A percentile compares a stretch with the other conserved stretches of the same genome.
These are phyloP conservation scores for Halictus quadricinctus DNA, from an alignment of 2,888 invertebrate genomes.

Conservation along the genomic window DNA sequence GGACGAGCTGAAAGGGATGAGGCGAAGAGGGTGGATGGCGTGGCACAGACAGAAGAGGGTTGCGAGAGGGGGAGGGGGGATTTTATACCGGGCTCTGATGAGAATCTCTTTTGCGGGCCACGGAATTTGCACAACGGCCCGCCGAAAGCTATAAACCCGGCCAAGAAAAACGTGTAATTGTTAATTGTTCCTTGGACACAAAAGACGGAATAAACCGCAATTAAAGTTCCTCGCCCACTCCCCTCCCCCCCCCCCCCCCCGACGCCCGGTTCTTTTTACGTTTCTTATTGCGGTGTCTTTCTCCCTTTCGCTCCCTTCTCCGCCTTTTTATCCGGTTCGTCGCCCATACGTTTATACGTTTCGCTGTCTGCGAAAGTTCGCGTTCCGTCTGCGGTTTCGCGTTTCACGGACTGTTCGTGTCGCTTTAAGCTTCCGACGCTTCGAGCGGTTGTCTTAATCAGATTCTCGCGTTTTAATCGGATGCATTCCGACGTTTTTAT, in stretches of 20 bases:
- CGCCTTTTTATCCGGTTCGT: not conserved
- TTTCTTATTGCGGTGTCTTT: not conserved
- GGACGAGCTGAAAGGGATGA: not conserved
- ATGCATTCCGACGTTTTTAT: not conserved
- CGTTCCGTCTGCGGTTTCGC: constrained; percentile 17
- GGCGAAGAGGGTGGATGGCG: not conserved
- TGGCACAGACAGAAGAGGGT: not conserved
- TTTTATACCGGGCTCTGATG: constrained; percentile 34
- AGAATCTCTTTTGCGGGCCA: constrained; percentile 34
- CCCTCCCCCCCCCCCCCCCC: too few species aligned
- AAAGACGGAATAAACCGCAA: constrained; percentile 47
- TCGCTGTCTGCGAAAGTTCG: not conserved
- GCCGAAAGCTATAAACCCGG: constrained; percentile 32
- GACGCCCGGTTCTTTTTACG: not conserved
- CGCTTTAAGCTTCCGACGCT: not conserved
- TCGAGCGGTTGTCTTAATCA: constrained; percentile 28
- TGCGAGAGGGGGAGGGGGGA: not conserved
- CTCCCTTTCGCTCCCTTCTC: not conserved
- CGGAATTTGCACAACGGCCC: constrained; percentile 35
- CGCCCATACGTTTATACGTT: constrained; percentile 24
- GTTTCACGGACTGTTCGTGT: not conserved
- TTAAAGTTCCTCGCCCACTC: constrained; percentile 34
- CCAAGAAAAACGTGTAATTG: constrained; percentile 45
- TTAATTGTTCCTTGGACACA: constrained; percentile 42
- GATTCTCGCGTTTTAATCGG: not conserved